Evolutionary conservation across 1,140 invertebrate genomes (phyloP), one percentile per base, ranked within the genome.

Genomic region (Drosophila punjabiensis): DNA sequence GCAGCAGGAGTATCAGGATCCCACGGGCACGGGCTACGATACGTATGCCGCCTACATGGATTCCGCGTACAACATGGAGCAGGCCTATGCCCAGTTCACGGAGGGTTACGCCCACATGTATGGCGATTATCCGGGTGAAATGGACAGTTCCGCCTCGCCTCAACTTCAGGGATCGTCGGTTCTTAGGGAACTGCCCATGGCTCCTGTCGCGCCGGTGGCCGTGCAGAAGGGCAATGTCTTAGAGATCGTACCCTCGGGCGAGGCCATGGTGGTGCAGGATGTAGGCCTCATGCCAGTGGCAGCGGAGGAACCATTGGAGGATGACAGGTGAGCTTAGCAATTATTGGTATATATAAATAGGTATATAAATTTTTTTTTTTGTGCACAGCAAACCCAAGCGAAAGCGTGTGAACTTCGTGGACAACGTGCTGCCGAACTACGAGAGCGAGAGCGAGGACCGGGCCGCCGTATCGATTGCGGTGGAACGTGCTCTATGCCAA

Each of bases 181-280:
- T 24, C 64, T 48, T 13, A 47, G 61, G 52, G 63, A 77, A 30
- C 56, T 75, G 6, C 75, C 77, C 30, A 79, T 43, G 60, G 75
- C 76, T 4, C 18, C 73, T 2, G 32, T 55, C 14, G 11, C n/a
- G 5, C 55, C 91, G 0, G 89, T 93, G 39, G 90, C 90, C 4
- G 92, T 93, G 14, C 92, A 92, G 24, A 93, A 93, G 47, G 92
- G 92, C 3, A 93, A 93, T 60, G 92, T 93, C 1, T 45, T 93
- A 55, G 92, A 93, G 70, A 93, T 93, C 37, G 92, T 93, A 14
- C 92, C 92, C n/a, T 62, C 62, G 0, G n/a, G 53, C 30, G 78
- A 65, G 14, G 48, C 55, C 0, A 30, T 47, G 10, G 32, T 50
- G 24, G 47, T 68, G 33, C 33, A 56, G 14, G 45, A 59, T 2